Conservation (phyloP, 2,797 vertebrate genomes). For the Pelochelys cantorii region DNA sequence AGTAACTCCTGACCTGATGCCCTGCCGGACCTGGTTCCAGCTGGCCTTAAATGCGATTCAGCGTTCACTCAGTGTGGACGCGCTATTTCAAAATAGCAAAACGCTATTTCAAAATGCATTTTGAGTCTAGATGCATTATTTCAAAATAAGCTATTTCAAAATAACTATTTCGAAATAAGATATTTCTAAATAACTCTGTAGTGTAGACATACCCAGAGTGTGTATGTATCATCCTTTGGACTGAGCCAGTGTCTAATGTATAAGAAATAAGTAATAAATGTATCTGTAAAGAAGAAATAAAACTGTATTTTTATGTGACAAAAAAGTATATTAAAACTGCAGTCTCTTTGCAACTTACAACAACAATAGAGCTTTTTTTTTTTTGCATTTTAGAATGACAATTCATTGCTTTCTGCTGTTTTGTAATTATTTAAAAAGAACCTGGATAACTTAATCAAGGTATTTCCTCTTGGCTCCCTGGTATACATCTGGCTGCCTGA, state of each 20-base stretch:
- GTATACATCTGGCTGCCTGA: slow-evolving; percentile 83
- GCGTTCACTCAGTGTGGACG: too few species aligned
- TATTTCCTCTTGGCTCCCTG: slow-evolving; percentile 85
- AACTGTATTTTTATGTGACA: not conserved
- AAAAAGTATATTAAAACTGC: not conserved
- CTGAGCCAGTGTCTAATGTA: not conserved
- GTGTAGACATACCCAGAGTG: not conserved
- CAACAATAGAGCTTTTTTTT: slow-evolving; percentile 59
- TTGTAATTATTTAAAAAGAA: slow-evolving; percentile 87
- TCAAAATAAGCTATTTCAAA: too few species aligned
- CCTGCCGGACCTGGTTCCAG: too few species aligned
- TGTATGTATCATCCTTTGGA: not conserved
- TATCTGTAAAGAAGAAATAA: not conserved
- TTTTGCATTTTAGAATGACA: slow-evolving; percentile 76
- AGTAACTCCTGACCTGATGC: too few species aligned
- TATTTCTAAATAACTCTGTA: too few species aligned
- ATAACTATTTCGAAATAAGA: too few species aligned
- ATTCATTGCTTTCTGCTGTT: slow-evolving; percentile 81
- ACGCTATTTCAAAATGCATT: too few species aligned
- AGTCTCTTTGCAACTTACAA: slow-evolving; percentile 71
- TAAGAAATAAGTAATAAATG: not conserved
- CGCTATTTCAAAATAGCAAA: too few species aligned
- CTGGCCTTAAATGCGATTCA: too few species aligned
- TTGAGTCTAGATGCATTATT: too few species aligned
- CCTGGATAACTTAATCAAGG: slow-evolving; percentile 85